Conservation (phyloP, 2,888 invertebrate genomes). For the Ptychoptera contaminata region DNA sequence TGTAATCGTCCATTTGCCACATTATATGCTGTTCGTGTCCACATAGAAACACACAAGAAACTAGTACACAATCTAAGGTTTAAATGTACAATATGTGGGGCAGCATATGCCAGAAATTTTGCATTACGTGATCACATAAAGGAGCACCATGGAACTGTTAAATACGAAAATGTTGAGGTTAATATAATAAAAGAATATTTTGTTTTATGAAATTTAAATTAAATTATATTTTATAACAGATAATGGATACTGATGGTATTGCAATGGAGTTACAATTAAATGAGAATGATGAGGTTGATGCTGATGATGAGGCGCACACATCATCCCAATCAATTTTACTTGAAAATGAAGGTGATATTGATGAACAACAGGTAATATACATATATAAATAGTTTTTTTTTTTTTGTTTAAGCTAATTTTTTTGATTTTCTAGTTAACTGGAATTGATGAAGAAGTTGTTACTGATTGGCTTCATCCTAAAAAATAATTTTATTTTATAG, state of each 20-base stretch:
- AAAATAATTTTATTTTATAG: not conserved
- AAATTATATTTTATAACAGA: not conserved
- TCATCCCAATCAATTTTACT: no score
- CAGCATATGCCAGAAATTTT: conserved; percentile 58
- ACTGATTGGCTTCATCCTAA: conserved; percentile 21
- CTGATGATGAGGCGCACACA: not conserved
- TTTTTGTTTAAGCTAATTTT: no score
- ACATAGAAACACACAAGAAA: conserved; percentile 56
- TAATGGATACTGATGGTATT: conserved; percentile 4
- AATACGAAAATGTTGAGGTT: conserved; percentile 18
- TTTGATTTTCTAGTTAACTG: no score
- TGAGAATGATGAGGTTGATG: conserved; percentile 1
- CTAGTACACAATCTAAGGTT: conserved; percentile 50
- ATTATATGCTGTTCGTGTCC: conserved; percentile 56
- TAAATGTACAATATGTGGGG: conserved; percentile 54
- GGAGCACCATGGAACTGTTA: conserved; percentile 35
- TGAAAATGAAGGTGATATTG: no score
- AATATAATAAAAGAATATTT: not conserved
- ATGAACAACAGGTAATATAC: no score
- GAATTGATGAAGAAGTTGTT: conserved; percentile 18
- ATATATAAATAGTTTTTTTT: no score
- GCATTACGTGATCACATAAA: conserved; percentile 58
- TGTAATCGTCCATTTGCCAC: conserved; percentile 68
- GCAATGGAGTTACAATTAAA: conserved; percentile 1
- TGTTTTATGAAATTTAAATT: not conserved